Evolutionary conservation across 2,888 invertebrate species (phyloP), one percentile per base, ranked within the genome.

Genomic region (Caenorhabditis imperialis): DNA sequence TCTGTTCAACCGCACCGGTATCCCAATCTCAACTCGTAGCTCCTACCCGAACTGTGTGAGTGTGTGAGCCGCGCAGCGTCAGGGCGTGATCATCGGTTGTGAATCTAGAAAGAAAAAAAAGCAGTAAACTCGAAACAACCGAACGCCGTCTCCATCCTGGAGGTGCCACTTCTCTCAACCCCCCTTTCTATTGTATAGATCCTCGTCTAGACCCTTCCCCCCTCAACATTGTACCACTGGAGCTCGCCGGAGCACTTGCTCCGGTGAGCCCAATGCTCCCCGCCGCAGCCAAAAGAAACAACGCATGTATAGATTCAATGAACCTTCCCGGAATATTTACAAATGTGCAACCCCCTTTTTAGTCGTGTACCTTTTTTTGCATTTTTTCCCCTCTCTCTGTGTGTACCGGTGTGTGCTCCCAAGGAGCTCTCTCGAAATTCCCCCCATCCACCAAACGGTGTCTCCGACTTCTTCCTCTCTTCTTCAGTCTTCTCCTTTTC

Each of bases 181-280:
- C 35, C 2, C 20, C 38, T 16, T 35, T 22, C 44, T 67, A 67
- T 67, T 67, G 57, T 67, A 67, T 57, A 67, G 44, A 27, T 23
- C 20, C 16, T 3, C 3, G 22, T 20, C n/a, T 10, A 35, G 6
- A 44, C 42, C 57, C 50, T 25, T 33, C 12, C 40, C 57, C 65
- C 67, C 51, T 58, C 57, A 58, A 51, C 67, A 67, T 57, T 67
- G 67, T 67, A 67, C 51, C 57, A 37, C 57, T 58, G 67, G 67
- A 44, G n/a, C 67, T 57, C 67, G 51, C 67, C 67, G 67, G 48
- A 14, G 33, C 30, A 42, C 57, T 57, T 42, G 35, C 51, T 44
- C 51, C 67, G 67, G 67, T 67, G 67, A 67, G 67, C 44, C 57
- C 40, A 50, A 54, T 10, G n/a, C 12, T 48, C 37, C 47, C 14